Conservation (phyloP, 2,797 vertebrate genomes). For the Heteromormyrus szaboi region DNA sequence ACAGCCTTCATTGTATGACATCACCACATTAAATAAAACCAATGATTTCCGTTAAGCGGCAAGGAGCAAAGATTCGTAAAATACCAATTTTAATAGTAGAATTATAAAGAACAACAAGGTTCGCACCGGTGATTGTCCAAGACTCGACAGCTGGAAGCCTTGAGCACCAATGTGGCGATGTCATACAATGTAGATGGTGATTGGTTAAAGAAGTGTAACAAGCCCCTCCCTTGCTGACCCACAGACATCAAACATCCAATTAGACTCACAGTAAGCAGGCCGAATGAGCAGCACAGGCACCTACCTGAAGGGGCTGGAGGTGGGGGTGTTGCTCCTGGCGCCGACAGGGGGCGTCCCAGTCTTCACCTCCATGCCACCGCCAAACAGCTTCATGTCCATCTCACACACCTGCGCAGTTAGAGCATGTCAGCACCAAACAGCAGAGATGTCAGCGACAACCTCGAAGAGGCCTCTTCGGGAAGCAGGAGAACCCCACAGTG, state of each 20-base stretch:
- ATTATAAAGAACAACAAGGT: not conserved
- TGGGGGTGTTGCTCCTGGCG: conserved; percentile 88
- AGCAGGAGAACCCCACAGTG: not conserved
- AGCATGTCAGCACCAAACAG: not conserved
- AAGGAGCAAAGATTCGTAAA: not conserved
- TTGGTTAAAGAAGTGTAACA: not conserved
- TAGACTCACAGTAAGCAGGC: not conserved
- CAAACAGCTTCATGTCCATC: conserved; percentile 93
- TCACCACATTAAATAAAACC: not conserved
- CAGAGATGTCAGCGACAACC: not conserved
- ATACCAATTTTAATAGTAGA: not conserved
- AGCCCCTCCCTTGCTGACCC: not conserved
- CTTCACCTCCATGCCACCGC: conserved; percentile 89
- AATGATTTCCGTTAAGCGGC: not conserved
- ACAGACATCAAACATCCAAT: not conserved
- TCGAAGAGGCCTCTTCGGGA: not conserved
- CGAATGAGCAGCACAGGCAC: not conserved
- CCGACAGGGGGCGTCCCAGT: conserved; percentile 87
- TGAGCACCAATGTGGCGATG: not conserved
- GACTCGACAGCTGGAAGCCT: not conserved
- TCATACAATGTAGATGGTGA: not conserved
- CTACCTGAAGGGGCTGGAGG: conserved; percentile 92
- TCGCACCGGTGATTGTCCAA: not conserved
- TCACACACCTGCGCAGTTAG: conserved; percentile 76
- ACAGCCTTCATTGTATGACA: not conserved